Evolutionary conservation across 2,113 vertebrate genomes (phyloP), one percentile per base, ranked within the genome.

Genomic region (Tenrec ecaudatus): DNA sequence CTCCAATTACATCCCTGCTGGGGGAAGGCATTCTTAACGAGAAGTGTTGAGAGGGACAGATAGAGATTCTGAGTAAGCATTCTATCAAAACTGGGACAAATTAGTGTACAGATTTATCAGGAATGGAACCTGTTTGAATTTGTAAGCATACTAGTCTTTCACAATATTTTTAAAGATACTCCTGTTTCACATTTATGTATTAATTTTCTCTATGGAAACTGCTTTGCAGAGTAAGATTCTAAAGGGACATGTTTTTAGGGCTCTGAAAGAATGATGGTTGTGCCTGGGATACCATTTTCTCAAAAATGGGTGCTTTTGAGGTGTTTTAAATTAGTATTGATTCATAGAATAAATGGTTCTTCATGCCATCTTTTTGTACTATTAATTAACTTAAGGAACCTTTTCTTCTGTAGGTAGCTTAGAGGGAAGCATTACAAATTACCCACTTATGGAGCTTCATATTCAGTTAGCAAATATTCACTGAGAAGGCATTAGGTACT

Each of bases 361-460:
- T 82, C 85, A 6, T 60, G 40, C 31, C 77, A 81, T 84, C 75
- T 47, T 15, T 47, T 86, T 96, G 86, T 95, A 29, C 69, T 85
- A 82, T 95, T 95, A 71, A 88, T 94, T 88, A 80, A 66, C 43
- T 91, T 58, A 79, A 78, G 53, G 91, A 88, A 89, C 88, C n/a
- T 85, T 85, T 95, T 85, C 77, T 69, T 31, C 7, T 81, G 27
- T 58, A 79, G 47, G 64, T 62, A 80, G 29, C 66, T 83, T 22
- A 90, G 43, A 60, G 25, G 47, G 78, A 88, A 85, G 23, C 79
- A 60, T 81, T 86, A 69, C n/a, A 93, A 71, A 82, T 81, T 82
- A 29, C 60, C 79, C 57, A 16, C 33, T 33, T 84, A 76, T 0
- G 2, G 47, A 78, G 23, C 77, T 94, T 87, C 73, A 71, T 75